phyloP scores from a whole-genome alignment of 1,140 invertebrate genomes.

The Microvelia longipes region DNA sequence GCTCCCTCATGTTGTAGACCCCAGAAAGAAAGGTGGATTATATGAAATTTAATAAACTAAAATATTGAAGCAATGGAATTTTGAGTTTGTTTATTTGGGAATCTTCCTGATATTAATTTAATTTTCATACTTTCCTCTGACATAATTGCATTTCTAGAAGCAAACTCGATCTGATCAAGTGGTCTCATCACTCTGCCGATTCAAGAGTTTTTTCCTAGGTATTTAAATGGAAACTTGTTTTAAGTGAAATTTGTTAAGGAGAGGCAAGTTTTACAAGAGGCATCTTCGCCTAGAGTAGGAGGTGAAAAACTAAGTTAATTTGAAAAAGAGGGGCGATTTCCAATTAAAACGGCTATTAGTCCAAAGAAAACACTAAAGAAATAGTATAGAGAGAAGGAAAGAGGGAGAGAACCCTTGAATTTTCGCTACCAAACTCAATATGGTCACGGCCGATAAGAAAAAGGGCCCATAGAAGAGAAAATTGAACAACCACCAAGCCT shows the following conservation, averaged over 20 bases:
- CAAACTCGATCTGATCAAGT: not conserved
- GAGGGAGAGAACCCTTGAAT: not conserved
- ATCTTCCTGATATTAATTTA: too few species aligned
- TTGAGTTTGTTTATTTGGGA: too few species aligned
- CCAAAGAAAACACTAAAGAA: not conserved
- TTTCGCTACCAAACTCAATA: not conserved
- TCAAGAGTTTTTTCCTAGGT: not conserved
- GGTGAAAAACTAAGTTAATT: not conserved
- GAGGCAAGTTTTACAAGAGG: not conserved
- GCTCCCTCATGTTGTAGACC: too few species aligned
- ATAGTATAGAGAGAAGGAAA: not conserved
- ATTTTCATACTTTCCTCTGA: not conserved
- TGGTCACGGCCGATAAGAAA: not conserved
- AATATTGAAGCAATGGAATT: too few species aligned
- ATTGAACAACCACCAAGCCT: not conserved
- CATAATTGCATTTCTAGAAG: not conserved
- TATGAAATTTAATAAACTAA: too few species aligned
- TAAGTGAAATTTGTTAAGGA: not conserved
- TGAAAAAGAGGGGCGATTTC: not conserved
- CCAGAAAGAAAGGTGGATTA: too few species aligned
- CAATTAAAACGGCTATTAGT: not conserved
- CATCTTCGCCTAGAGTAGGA: not conserved
- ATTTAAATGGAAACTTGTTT: not conserved
- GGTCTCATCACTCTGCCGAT: not conserved
- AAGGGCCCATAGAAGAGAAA: not conserved